Conservation (phyloP, 2,888 invertebrate genomes). For the Seira musarum region DNA sequence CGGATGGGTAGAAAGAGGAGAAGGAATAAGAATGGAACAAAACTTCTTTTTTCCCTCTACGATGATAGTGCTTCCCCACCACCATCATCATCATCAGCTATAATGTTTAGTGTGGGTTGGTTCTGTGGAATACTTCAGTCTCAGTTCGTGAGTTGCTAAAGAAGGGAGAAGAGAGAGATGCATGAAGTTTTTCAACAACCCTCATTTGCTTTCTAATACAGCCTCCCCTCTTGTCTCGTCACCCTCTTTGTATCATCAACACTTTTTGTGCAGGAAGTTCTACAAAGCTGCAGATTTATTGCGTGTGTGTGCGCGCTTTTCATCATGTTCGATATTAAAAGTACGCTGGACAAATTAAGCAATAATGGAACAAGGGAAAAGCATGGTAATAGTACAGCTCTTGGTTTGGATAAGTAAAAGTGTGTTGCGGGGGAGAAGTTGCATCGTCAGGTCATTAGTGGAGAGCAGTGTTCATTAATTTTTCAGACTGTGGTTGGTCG, state of each 20-base stretch:
- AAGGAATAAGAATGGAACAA: slow-evolving; percentile 22
- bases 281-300: slow-evolving; percentile 4
- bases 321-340: background rate
- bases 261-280: slow-evolving; percentile 17
- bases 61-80: background rate
- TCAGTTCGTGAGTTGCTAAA: slow-evolving; percentile 8
- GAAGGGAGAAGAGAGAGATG: background rate
- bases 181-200: background rate
- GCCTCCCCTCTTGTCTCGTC: slow-evolving; percentile 14
- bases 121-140: slow-evolving; percentile 6
- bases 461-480: slow-evolving; percentile 6
- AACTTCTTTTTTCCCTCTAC: background rate
- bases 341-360: background rate
- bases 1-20: slow-evolving; percentile 14
- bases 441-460: slow-evolving; percentile 14
- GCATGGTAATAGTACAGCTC: background rate
- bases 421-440: background rate
- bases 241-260: slow-evolving; percentile 25
- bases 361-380: background rate
- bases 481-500: slow-evolving; percentile 1
- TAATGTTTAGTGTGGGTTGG: background rate
- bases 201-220: slow-evolving; percentile 8
- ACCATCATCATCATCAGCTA: too few relatives aligned
- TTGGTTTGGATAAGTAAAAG: background rate
- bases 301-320: background rate